A percentile compares a stretch with the other conserved stretches of the same genome.
Conservation (phyloP, 1,140 invertebrate genomes). For the Neoseiulus cucumeris region DNA sequence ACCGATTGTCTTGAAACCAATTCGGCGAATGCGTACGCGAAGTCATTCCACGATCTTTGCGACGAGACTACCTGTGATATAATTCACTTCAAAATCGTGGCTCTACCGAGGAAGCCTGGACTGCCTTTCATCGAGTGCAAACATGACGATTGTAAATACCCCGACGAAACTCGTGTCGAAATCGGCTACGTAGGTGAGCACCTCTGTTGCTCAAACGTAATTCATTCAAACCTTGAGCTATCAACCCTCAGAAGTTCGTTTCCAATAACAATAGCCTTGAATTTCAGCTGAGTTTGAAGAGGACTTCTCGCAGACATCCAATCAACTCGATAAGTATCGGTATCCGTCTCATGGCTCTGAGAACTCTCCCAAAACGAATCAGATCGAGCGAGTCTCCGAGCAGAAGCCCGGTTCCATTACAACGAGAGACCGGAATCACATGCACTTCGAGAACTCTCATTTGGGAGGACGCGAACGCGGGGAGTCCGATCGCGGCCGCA, state of each 20-base stretch:
- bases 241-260: not conserved
- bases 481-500: too few species aligned
- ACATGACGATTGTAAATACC: not conserved
- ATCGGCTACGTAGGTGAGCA: not conserved
- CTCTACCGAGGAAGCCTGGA: not conserved
- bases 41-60: not conserved
- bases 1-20: not conserved
- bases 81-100: not conserved
- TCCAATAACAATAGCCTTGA: not conserved
- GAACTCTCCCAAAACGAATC: too few species aligned
- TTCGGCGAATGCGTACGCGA: not conserved
- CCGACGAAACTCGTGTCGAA: conserved; percentile 5
- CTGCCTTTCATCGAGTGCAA: not conserved
- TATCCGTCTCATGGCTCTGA: not conserved
- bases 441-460: too few species aligned
- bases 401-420: too few species aligned
- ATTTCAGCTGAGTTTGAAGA: conserved; percentile 6
- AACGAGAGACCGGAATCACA: too few species aligned
- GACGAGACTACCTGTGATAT: not conserved
- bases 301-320: not conserved
- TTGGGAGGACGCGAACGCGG: too few species aligned
- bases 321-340: not conserved
- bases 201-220: too few species aligned
- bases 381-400: too few species aligned
- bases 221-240: too few species aligned